phyloP scores from a whole-genome alignment of 2,888 invertebrate species.

The Leucoptera coffeella region DNA sequence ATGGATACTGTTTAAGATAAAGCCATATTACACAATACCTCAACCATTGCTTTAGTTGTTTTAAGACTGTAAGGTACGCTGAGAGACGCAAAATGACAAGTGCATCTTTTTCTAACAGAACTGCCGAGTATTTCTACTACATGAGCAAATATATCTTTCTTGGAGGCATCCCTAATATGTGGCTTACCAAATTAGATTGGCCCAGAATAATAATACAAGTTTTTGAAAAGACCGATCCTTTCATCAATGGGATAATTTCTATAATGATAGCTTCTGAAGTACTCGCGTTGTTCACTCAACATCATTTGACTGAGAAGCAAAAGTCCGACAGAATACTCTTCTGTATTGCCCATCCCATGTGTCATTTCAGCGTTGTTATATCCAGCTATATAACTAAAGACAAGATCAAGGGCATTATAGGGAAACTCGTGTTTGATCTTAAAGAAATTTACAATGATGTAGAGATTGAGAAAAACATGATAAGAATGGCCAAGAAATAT shows the following conservation, averaged over 20 bases:
- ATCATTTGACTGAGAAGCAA: conserved; percentile 10
- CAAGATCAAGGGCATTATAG: conserved; percentile 11
- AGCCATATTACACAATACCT: too few relatives aligned
- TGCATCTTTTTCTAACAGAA: not conserved
- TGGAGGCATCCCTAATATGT: not conserved
- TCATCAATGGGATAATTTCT: not conserved
- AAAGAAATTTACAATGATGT: conserved; percentile 15
- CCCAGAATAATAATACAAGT: not conserved
- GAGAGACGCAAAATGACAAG: too few relatives aligned
- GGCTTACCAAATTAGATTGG: not conserved
- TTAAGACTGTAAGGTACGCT: too few relatives aligned
- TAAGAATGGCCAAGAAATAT: conserved; percentile 12
- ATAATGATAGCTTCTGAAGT: conserved; percentile 12
- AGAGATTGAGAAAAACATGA: conserved; percentile 16
- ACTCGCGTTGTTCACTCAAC: conserved; percentile 13
- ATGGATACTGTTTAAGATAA: too few relatives aligned
- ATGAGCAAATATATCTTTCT: conserved; percentile 1
- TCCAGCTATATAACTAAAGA: conserved; percentile 9
- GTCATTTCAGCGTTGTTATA: conserved; percentile 9
- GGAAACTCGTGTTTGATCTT: conserved; percentile 10
- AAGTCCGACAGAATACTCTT: conserved; percentile 12
- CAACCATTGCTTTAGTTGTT: too few relatives aligned
- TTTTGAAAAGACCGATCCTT: not conserved
- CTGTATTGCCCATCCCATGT: conserved; percentile 12
- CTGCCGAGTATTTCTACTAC: not conserved